Conservation (phyloP, 2,888 invertebrate genomes). For the Folsomia candida region DNA sequence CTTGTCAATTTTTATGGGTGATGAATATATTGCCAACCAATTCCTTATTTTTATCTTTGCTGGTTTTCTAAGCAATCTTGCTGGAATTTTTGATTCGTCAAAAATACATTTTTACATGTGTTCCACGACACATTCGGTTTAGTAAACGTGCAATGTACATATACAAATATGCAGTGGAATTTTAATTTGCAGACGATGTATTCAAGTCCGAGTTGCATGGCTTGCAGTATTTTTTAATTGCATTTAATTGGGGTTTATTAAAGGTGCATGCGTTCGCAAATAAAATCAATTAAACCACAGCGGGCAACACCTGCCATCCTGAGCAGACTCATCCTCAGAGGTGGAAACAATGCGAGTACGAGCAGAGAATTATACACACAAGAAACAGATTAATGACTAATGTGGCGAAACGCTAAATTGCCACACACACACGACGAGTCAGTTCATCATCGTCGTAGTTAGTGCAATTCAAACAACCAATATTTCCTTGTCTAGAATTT, state of each 20-base stretch:
- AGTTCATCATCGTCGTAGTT: not conserved
- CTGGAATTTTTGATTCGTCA: too few species aligned
- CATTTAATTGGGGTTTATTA: too few species aligned
- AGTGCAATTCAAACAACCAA: not conserved
- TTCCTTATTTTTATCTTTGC: too few species aligned
- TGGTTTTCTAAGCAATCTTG: too few species aligned
- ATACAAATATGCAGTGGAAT: too few species aligned
- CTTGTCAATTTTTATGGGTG: conserved; percentile 17
- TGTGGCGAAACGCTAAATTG: not conserved
- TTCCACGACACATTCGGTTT: too few species aligned
- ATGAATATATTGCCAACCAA: conserved; percentile 4
- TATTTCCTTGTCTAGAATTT: not conserved
- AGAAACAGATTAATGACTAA: not conserved
- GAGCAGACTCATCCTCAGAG: not conserved
- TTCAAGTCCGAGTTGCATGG: too few species aligned
- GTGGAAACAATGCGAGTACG: not conserved
- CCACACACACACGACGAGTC: not conserved
- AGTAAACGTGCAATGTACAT: too few species aligned
- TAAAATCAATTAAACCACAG: not conserved
- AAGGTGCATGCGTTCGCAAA: not conserved
- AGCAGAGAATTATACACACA: too few species aligned
- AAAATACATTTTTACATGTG: too few species aligned
- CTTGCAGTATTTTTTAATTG: too few species aligned
- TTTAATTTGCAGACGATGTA: too few species aligned
- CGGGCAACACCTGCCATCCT: not conserved